These are phyloP conservation scores for Tapirus indicus DNA, from an alignment of 2,797 vertebrate species.

Conservation along the genomic window DNA sequence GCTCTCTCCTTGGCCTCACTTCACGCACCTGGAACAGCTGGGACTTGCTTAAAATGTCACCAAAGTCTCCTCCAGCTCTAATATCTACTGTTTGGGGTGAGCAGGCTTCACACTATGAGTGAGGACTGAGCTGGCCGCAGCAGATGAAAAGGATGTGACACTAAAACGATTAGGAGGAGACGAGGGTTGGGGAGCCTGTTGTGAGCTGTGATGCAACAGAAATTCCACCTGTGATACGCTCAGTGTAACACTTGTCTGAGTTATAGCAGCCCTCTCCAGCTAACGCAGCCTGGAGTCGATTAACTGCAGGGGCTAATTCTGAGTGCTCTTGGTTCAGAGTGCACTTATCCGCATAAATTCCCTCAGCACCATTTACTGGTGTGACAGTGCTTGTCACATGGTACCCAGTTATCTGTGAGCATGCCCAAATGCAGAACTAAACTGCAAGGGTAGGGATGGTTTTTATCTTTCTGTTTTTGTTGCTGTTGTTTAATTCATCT, in stretches of 20 bases:
- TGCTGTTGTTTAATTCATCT: background rate
- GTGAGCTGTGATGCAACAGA: background rate
- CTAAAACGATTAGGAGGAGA: background rate
- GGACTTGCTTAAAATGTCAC: no score
- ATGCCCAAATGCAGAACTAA: background rate
- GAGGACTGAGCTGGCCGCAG: rapidly evolving
- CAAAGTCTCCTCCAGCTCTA: rapidly evolving
- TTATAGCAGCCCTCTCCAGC: background rate
- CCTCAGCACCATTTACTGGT: background rate
- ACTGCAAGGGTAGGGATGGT: rapidly evolving
- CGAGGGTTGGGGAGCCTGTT: background rate
- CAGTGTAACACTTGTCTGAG: background rate
- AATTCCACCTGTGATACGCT: background rate
- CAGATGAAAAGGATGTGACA: background rate
- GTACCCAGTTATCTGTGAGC: background rate
- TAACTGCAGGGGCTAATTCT: background rate
- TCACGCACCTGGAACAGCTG: no score
- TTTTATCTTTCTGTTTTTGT: background rate
- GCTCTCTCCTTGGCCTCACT: rapidly evolving
- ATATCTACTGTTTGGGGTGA: background rate
- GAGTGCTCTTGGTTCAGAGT: background rate
- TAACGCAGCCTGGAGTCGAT: background rate
- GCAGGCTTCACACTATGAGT: rapidly evolving
- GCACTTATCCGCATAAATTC: background rate
- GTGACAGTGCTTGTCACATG: rapidly evolving